Evolutionary conservation across 2,113 vertebrate genomes (phyloP).

Genomic region (Drymodes brunneopygia): DNA sequence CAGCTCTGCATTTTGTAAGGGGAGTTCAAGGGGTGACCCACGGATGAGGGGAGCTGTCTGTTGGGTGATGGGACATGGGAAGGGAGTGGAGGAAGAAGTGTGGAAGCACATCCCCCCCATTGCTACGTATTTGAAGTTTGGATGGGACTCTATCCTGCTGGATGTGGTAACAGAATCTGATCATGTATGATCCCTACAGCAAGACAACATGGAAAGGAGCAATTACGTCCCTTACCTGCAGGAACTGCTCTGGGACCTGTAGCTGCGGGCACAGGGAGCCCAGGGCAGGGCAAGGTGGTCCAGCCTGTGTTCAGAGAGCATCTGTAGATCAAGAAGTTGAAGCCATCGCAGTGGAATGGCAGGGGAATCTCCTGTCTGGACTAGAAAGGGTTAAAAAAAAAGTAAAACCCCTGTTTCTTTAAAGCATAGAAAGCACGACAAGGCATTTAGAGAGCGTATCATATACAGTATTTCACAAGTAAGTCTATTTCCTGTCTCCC

Average conservation of each 20-base stretch:
- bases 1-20: not conserved
- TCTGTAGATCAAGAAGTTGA: not conserved
- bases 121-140: not conserved
- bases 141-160: not conserved
- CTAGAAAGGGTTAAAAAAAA: not conserved
- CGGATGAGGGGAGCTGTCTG: not conserved
- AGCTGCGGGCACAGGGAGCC: not conserved
- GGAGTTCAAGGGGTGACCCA: not conserved
- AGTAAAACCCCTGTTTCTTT: not conserved
- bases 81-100: not conserved
- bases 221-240: rapidly evolving
- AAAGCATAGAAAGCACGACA: constrained; percentile 19
- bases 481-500: constrained; percentile 73
- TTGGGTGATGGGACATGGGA: rapidly evolving
- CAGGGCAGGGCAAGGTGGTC: not conserved
- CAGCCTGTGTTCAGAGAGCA: not conserved
- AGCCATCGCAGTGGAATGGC: not conserved
- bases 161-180: not conserved
- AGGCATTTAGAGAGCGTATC: constrained; percentile 71
- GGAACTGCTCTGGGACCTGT: not conserved
- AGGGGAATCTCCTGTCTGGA: not conserved
- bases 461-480: constrained; percentile 74
- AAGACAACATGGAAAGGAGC: not conserved
- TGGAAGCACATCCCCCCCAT: rapidly evolving
- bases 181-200: rapidly evolving